Evolutionary conservation across 2,888 invertebrate genomes (phyloP), one percentile per base, ranked within the genome.

Genomic region (Perithous albicinctus): DNA sequence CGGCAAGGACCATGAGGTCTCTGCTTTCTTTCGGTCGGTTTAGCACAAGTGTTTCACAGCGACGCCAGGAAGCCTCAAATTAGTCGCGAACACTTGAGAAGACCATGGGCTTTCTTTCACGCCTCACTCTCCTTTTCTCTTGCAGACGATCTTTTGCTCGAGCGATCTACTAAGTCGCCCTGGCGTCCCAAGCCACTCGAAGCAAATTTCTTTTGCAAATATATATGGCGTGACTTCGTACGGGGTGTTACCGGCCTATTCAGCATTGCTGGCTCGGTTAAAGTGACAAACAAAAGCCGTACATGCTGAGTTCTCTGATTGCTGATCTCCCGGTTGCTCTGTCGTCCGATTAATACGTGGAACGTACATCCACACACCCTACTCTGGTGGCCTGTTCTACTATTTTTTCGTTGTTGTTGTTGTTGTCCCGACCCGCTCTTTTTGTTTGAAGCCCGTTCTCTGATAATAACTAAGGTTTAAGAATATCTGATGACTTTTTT

Each of bases 221-320:
- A n/a, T n/a, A n/a, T n/a, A n/a, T 82, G 82, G 82, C 74, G 82
- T 82, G 82, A 82, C 82, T 69, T 74, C 69, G 69, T 73, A 79
- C 81, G 70, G 84, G 77, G 82, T 79, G 82, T 82, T 82, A 77
- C 77, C 85, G 84, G 83, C 84, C 88, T 82, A 88, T 89, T 89
- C 86, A 89, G 70, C 83, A 75, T 78, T 77, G 85, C 82, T 80
- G 84, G 84, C 86, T 85, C 85, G 87, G 85, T 86, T 89, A 88
- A 89, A 89, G 88, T 89, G 89, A 88, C 87, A 86, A 84, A 89
- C 89, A 89, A 89, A 89, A 86, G 87, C 88, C 84, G 73, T 78
- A 78, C 78, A 81, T 80, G 78, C 81, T 32, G 51, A 80, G 32
- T 61, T 80, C 77, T 29, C n/a, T 66, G 76, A 76, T 54, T 79